Conservation (phyloP, 2,888 invertebrate genomes). For the Odontothrips loti region DNA sequence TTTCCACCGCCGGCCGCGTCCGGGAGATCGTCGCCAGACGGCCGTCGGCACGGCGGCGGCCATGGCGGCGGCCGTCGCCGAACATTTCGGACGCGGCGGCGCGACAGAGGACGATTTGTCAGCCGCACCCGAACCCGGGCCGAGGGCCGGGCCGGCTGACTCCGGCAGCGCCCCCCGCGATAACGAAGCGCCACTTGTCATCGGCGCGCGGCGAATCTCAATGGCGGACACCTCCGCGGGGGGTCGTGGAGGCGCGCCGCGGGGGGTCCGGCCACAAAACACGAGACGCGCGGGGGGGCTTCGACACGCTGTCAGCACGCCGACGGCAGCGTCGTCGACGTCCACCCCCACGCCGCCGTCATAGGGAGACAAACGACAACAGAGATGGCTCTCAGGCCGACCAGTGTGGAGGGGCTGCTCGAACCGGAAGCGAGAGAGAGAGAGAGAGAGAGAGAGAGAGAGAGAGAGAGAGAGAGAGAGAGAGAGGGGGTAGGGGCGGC, state of each 20-base stretch:
- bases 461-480: neutral
- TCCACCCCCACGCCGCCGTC: neutral
- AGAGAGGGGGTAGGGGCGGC: neutral
- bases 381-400: neutral
- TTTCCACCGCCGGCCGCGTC: neutral
- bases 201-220: neutral
- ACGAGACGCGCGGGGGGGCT: neutral
- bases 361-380: neutral
- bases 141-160: too few relatives aligned
- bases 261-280: neutral
- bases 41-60: neutral
- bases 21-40: too few relatives aligned
- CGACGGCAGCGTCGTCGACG: neutral
- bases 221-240: neutral
- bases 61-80: neutral
- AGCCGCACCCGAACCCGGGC: too few relatives aligned
- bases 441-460: neutral
- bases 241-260: too few relatives aligned
- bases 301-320: neutral
- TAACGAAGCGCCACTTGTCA: neutral
- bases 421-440: neutral
- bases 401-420: too few relatives aligned
- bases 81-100: too few relatives aligned
- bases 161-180: too few relatives aligned
- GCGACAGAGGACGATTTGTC: too few relatives aligned